Base-by-base conservation (phyloP, 2,797 vertebrate genomes). In the Cuculus canorus region DNA sequence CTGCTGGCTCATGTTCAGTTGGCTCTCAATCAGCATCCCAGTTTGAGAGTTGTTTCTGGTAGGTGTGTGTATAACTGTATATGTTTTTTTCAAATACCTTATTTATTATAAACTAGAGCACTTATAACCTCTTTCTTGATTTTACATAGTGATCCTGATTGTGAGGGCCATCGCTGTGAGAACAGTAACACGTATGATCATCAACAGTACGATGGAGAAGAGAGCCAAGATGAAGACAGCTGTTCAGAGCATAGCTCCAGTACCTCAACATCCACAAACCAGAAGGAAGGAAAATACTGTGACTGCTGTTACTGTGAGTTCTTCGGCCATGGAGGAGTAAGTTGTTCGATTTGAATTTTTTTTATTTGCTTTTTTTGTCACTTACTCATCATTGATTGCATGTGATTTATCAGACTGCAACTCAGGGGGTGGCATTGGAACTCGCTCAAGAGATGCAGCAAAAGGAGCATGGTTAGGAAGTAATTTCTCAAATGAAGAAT, bases 231-330 rank as follows among this genome's bases (percentile, higher is more conserved):
- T 8, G 99, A 99, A 94, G 99, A 99, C 94, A 99, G 99, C 98
- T 99, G 99, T 97, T 99, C 99, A 0, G 99, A 99, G 96, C 99
- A 99, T 82, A 99, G 99, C 97, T 99, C 99, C 66, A 99, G 99
- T 97, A 99, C 99, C 86, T 99, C 99, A 89, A 99, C 99, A 35
- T 99, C 99, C 96, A 99, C 99, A 96, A 99, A 99, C 96, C 99
- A 99, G 98, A 99, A 99, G 93, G 99, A 99, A 97, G 99, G 99
- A 97, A 99, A 99, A 98, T 99, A 99, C 98, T 99, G 99, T 95
- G 99, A 99, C 97, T 99, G 99, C 98, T 99, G 99, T 98, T 99
- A 99, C 99, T 99, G 99, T 97, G 99, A 99, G 97, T 99, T 99
- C 98, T 99, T 99, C 78, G 99, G 99, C 35, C 99, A 99, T 4